A percentile compares a stretch with the other conserved stretches of the same genome.
These are phyloP conservation scores for Blastobasis lacticolella DNA, from an alignment of 2,888 invertebrate species.

Conservation along the genomic window DNA sequence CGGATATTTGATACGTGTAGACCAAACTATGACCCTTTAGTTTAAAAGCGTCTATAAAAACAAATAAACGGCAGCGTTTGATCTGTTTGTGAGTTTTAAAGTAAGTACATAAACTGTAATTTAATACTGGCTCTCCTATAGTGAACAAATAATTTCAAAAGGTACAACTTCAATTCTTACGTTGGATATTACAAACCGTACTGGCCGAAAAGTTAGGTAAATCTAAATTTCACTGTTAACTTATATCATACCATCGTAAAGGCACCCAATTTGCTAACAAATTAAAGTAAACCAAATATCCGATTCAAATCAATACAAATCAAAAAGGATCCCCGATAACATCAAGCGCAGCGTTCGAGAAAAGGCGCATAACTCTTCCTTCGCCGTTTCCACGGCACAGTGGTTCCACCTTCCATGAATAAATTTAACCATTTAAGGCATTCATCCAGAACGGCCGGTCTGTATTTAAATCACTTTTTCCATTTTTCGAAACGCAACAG, in stretches of 20 bases:
- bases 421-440: constrained; percentile 3
- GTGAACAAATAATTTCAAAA: not conserved
- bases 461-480: constrained; percentile 38
- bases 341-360: no score
- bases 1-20: constrained; percentile 49
- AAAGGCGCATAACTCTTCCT: no score
- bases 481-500: constrained; percentile 33
- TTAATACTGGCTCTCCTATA: constrained; percentile 3
- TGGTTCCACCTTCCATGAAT: not conserved
- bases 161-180: no score
- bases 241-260: no score
- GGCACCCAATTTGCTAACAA: no score
- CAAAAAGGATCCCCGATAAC: no score
- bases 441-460: constrained; percentile 14
- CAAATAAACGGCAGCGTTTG: constrained; percentile 33
- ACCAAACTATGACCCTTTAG: constrained; percentile 33
- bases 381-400: no score
- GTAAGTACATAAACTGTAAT: constrained; percentile 1
- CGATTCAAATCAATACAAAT: no score
- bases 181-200: no score
- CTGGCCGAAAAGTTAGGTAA: no score
- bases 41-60: constrained; percentile 34
- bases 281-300: no score
- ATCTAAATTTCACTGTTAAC: no score
- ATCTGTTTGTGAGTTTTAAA: constrained; percentile 17